Evolutionary conservation across 1,140 invertebrate species (phyloP).

Genomic region (Aphis gossypii): DNA sequence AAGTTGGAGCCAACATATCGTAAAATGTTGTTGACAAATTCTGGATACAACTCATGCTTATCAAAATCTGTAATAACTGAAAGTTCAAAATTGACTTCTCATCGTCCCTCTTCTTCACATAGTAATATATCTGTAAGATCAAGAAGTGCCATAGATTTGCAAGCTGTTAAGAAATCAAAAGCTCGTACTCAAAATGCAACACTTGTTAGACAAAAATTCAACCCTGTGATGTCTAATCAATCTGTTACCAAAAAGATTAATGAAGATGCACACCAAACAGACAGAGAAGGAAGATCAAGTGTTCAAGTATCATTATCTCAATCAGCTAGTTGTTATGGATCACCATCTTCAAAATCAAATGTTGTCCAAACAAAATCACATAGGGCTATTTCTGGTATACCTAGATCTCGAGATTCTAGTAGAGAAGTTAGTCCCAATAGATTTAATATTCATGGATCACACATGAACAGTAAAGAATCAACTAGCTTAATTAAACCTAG

Average conservation of each 20-base stretch:
- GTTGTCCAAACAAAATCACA: not conserved
- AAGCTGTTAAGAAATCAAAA: conserved; percentile 85
- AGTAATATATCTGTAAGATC: conserved; percentile 71
- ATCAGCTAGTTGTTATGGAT: conserved; percentile 86
- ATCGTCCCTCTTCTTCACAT: not conserved
- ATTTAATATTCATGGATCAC: not conserved
- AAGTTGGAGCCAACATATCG: conserved; percentile 80
- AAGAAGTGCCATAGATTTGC: conserved; percentile 91
- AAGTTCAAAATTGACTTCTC: not conserved
- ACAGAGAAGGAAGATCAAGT: conserved; percentile 69
- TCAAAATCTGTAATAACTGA: conserved; percentile 18
- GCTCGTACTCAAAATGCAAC: conserved; percentile 81
- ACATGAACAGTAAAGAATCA: conserved; percentile 67
- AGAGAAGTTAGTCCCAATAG: conserved; percentile 73
- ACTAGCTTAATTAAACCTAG: conserved; percentile 72
- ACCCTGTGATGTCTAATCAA: conserved; percentile 70
- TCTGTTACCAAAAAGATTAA: not conserved
- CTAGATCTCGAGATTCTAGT: conserved; percentile 70
- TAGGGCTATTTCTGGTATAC: conserved; percentile 67
- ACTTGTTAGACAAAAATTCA: conserved; percentile 75
- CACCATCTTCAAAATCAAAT: conserved; percentile 74
- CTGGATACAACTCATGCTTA: conserved; percentile 20
- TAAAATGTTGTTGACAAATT: conserved; percentile 38
- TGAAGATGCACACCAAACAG: conserved; percentile 64
- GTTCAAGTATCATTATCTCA: conserved; percentile 67